Evolutionary conservation across 2,113 vertebrate genomes (phyloP).

Genomic region (Rhagologus leucostigma): DNA sequence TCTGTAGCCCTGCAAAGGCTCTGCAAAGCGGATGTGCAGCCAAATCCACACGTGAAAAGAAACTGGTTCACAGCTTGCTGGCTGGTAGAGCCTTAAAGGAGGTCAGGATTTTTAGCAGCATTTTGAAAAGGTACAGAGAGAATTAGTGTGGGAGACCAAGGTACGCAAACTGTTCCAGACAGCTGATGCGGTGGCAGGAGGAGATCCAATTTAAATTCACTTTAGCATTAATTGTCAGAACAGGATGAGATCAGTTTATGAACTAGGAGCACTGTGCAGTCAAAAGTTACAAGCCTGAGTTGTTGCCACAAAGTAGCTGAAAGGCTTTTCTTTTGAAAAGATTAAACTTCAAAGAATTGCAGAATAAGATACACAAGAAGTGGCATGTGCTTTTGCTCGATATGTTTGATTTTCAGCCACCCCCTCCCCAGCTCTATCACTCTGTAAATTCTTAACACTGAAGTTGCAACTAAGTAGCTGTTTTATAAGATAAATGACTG

Average conservation of each 20-base stretch:
- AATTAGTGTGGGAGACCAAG: constrained; percentile 39
- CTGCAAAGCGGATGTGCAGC: not conserved
- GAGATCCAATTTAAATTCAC: constrained; percentile 58
- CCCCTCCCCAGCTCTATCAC: not conserved
- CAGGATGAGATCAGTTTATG: constrained; percentile 68
- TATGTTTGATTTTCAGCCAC: constrained; percentile 56
- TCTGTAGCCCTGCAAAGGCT: not conserved
- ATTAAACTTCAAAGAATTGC: constrained; percentile 74
- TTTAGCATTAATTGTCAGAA: constrained; percentile 63
- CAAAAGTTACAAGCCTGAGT: constrained; percentile 58
- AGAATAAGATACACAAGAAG: constrained; percentile 64
- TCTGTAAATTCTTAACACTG: constrained; percentile 56
- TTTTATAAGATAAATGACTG: constrained; percentile 57
- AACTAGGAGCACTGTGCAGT: constrained; percentile 28
- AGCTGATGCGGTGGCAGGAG: not conserved
- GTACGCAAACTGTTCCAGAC: constrained; percentile 25
- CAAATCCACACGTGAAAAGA: not conserved
- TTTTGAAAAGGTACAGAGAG: constrained; percentile 28
- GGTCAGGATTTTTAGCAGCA: constrained; percentile 17
- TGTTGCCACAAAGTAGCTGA: constrained; percentile 68
- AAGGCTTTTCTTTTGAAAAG: constrained; percentile 67
- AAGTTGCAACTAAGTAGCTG: constrained; percentile 60
- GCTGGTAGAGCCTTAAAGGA: constrained; percentile 7
- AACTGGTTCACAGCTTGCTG: not conserved
- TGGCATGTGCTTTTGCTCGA: constrained; percentile 57